Base-by-base conservation (phyloP, 2,797 vertebrate genomes). In the Myotis findleyi region DNA sequence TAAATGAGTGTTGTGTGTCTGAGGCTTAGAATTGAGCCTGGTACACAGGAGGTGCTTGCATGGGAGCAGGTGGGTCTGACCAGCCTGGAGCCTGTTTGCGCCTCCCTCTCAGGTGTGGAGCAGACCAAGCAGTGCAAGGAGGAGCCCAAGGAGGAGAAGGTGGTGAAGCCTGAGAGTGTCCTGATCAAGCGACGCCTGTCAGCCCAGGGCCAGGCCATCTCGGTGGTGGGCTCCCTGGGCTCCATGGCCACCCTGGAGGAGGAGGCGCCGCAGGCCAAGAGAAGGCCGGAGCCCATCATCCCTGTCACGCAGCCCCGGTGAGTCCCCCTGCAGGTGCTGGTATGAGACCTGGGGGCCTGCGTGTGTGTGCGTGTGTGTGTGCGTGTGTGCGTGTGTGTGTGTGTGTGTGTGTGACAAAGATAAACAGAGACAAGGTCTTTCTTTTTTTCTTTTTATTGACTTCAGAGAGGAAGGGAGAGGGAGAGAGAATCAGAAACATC, bases 251-350 rank as follows among this genome's bases (percentile, higher is more conserved):
- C 89, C 0, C 57, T 97, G 0, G 99, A 99, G 69, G 97, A 98
- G 3, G 98, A 97, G 38, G 96, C 84, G 0, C 99, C 99, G 0
- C 97, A 98, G 11, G 97, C 98, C 90, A 99, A 99, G 95, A 99
- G 99, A 66, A 98, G 99, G 5, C 99, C 99, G 0, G 99, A 99
- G 51, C 99, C 99, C 87, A 99, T 99, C 97, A 97, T 99, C 7
- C 99, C 99, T 0, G 98, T 99, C 3, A 97, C 98, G 0, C 99
- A 99, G 81, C 98, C 99, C 76, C 99, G 99, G 99, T 99, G 96
- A 99, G 99, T 25, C 2, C 30, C 14, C 18, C 30, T 16, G 14
- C 47, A 6, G 23, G 21, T 30, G 57, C 57, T 6, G 13, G 73
- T 12, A 12, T 8, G 7, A 38, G 80, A 12, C 23, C 14, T 0